Evolutionary conservation across 2,888 invertebrate genomes (phyloP), one percentile per base, ranked within the genome.

Genomic region (Drosophila subsilvestris): DNA sequence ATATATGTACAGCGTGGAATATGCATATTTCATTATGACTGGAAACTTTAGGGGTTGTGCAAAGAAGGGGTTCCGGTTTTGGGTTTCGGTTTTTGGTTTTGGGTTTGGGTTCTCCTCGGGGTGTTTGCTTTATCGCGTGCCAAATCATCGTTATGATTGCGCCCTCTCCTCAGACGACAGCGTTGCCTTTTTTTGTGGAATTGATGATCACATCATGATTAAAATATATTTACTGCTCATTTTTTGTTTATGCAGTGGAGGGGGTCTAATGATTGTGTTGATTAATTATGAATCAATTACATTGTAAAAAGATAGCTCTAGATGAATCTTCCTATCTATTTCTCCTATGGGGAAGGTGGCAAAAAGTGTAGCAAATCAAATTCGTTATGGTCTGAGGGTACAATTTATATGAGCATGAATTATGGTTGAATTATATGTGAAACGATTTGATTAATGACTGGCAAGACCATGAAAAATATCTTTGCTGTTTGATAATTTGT

Each of bases 131-230:
- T 89, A 90, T 88, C 89, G 89, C 90, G 88, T 89, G 90, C 87
- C 88, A 86, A 83, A 90, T 90, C 86, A 90, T 88, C 86, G 78
- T 89, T 86, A 89, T 89, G 86, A 89, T 89, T 85, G 75, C 80
- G 68, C 45, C 22, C 37, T n/a, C 37, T n/a, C 14, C 37, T 48
- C 55, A n/a, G 44, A 47, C 27, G 44, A 14, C 25, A 12, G 12
- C 37, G 58, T 67, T 58, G 80, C 69, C 79, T 73, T 45, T 54
- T 48, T 45, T 37, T 12, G 17, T 48, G 58, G 76, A 84, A 89
- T 89, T 90, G 90, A 89, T 89, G 89, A 89, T 90, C 79, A 77
- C 75, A 87, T 71, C 78, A 87, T 89, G 90, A 89, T 89, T 87
- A 80, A 83, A 86, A 88, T 81, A 79, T 87, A 80, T 87, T 81